These are phyloP conservation scores for Falco rusticolus DNA, from an alignment of 2,797 vertebrate species.

Conservation along the genomic window DNA sequence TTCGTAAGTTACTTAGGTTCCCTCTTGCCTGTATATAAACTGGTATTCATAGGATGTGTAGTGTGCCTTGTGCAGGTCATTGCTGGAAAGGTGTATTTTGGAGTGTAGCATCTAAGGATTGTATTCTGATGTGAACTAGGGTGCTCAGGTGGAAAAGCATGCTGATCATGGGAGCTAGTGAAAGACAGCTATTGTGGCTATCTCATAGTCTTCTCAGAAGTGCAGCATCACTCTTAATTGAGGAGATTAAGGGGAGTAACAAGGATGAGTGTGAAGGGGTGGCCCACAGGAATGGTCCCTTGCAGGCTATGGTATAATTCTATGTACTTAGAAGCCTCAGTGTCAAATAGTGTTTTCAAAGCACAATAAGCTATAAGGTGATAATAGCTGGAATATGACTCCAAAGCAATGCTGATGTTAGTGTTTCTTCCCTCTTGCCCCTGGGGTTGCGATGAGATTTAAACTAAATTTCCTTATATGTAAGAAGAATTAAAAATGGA, in stretches of 20 bases:
- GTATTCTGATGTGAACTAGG: background rate
- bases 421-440: background rate
- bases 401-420: background rate
- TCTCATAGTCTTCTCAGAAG: background rate
- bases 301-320: background rate
- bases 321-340: background rate
- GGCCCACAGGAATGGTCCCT: background rate
- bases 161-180: too few relatives aligned
- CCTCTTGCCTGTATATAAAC: background rate
- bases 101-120: accelerated
- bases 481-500: background rate
- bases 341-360: background rate
- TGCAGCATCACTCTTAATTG: background rate
- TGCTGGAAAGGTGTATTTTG: background rate
- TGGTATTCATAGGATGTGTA: accelerated
- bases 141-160: background rate
- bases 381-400: background rate
- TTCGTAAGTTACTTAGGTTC: background rate
- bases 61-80: accelerated
- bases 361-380: background rate
- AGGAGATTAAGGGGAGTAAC: background rate
- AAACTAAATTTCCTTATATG: background rate
- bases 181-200: background rate
- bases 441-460: background rate
- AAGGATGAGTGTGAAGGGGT: background rate